These are phyloP conservation scores for Cheilosia urbana DNA, from an alignment of 2,888 invertebrate genomes.

Conservation along the genomic window DNA sequence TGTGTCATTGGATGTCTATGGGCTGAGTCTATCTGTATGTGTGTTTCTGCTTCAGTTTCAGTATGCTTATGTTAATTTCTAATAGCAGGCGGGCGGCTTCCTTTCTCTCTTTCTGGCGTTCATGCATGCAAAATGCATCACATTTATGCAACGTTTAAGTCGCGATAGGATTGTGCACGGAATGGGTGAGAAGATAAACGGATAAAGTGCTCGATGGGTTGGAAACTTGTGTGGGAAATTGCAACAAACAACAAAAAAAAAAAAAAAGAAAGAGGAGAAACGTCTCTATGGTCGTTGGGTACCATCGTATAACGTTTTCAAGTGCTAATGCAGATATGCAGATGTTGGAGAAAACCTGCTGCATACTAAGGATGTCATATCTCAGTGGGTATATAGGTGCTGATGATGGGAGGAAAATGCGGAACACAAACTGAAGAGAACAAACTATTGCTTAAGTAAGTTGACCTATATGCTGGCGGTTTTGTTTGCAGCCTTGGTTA, in stretches of 20 bases:
- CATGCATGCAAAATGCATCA: conserved; percentile 72
- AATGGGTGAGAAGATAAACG: conserved; percentile 51
- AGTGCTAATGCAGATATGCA: conserved; percentile 57
- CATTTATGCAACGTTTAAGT: conserved; percentile 70
- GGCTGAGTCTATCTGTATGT: neutral
- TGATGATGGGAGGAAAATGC: neutral
- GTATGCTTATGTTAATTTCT: conserved; percentile 67
- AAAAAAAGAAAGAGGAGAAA: too few relatives aligned
- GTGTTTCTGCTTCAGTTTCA: conserved; percentile 26
- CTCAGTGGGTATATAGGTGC: neutral
- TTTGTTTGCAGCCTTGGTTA: conserved; percentile 16
- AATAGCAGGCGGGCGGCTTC: conserved; percentile 27
- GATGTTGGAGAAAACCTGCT: conserved; percentile 38
- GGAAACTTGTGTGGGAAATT: conserved; percentile 38
- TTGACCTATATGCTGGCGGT: conserved; percentile 37
- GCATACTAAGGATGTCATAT: conserved; percentile 63
- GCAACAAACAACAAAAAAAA: neutral
- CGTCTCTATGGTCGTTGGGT: neutral
- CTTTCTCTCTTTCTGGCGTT: conserved; percentile 29
- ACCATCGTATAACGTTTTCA: neutral
- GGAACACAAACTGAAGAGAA: conserved; percentile 15
- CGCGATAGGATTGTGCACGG: conserved; percentile 44
- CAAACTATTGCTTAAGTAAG: conserved; percentile 41
- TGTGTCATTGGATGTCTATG: conserved; percentile 37
- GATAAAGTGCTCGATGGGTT: conserved; percentile 64